A percentile compares a stretch with the other conserved stretches of the same genome.
Conservation (phyloP, 2,888 invertebrate species). For the Elgonia sp. region DNA sequence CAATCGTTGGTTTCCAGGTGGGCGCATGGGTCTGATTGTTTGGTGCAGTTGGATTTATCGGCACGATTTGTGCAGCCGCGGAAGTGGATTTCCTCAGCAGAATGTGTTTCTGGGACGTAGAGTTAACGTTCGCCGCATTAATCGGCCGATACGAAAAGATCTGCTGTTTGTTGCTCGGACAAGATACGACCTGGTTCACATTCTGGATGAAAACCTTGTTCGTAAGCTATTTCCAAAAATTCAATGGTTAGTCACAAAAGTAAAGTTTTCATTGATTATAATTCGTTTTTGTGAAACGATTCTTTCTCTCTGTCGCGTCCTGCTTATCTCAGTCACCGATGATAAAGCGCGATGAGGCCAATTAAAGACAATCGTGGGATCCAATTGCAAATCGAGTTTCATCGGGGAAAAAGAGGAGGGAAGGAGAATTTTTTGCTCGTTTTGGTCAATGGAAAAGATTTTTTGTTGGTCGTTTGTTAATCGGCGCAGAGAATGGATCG, state of each 20-base stretch:
- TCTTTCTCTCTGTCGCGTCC: conserved; percentile 18
- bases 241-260: too few species aligned
- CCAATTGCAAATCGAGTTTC: conserved; percentile 19
- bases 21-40: conserved; percentile 82
- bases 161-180: conserved; percentile 84
- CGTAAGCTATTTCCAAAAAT: conserved; percentile 66
- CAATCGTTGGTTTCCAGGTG: conserved; percentile 85
- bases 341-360: conserved; percentile 66
- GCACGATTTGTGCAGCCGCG: conserved; percentile 85
- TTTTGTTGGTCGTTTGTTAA: conserved; percentile 14
- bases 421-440: too few species aligned
- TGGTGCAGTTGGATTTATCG: conserved; percentile 82
- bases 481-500: not conserved
- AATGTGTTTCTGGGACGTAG: conserved; percentile 84
- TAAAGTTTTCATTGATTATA: not conserved
- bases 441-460: not conserved
- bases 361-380: conserved; percentile 64
- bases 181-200: conserved; percentile 81
- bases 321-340: conserved; percentile 67
- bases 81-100: conserved; percentile 84
- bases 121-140: conserved; percentile 78
- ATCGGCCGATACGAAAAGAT: conserved; percentile 84
- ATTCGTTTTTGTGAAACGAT: not conserved
- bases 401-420: not conserved
- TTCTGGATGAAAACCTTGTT: conserved; percentile 85